Evolutionary conservation across 2,888 invertebrate genomes (phyloP).

Genomic region (Pristionchus entomophagus): DNA sequence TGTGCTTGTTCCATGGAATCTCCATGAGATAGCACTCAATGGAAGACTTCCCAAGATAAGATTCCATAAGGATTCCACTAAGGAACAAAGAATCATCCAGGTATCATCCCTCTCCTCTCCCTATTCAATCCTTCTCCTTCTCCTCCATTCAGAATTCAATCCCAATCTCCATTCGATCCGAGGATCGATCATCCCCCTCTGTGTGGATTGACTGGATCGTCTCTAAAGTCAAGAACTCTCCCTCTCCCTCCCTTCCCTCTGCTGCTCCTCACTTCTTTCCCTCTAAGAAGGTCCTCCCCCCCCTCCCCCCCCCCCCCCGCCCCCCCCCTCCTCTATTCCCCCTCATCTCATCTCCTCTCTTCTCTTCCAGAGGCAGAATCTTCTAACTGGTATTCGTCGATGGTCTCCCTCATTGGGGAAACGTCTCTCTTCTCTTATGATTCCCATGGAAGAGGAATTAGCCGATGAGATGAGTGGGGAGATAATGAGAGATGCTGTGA

Average conservation of each 20-base stretch:
- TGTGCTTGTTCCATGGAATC: constrained; percentile 72
- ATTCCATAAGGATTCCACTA: constrained; percentile 72
- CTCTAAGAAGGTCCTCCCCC: not conserved
- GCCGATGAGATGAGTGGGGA: constrained; percentile 41
- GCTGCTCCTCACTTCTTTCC: constrained; percentile 40
- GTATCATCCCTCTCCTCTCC: constrained; percentile 46
- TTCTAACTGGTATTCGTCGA: constrained; percentile 39
- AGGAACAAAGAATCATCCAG: constrained; percentile 71
- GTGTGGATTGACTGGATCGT: constrained; percentile 38
- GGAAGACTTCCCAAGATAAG: constrained; percentile 66
- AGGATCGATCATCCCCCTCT: not conserved
- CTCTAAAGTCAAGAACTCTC: constrained; percentile 12
- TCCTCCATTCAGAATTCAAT: constrained; percentile 59
- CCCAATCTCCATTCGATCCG: constrained; percentile 55
- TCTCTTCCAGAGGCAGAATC: not conserved
- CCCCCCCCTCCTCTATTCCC: no score
- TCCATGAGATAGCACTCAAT: constrained; percentile 68
- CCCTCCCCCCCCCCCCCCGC: not conserved
- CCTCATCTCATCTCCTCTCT: no score
- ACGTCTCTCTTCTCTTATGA: constrained; percentile 27
- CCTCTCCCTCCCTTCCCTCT: constrained; percentile 39
- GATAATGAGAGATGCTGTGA: constrained; percentile 44
- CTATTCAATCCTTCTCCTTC: not conserved
- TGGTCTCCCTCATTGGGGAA: constrained; percentile 38
- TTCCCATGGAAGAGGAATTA: constrained; percentile 37